Percentiles rank a stretch among this genome's conserved stretches.
Evolutionary conservation across 2,797 vertebrate species (phyloP).

Genomic region (Sylvia borin): DNA sequence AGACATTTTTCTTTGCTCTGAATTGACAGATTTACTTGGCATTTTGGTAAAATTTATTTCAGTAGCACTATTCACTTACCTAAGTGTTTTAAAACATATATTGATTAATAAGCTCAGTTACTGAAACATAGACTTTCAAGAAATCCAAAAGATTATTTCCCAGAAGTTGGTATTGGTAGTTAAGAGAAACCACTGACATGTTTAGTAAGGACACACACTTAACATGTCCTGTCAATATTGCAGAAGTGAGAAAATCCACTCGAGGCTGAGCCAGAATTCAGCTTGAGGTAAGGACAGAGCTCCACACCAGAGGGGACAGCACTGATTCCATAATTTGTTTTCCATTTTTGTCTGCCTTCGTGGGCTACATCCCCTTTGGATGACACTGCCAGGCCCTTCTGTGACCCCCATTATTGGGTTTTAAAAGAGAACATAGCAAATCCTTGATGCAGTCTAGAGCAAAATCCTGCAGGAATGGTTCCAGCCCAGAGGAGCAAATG

Average conservation of each 20-base stretch:
- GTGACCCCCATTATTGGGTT: neutral
- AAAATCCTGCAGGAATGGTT: neutral
- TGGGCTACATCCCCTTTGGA: neutral
- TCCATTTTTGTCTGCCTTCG: neutral
- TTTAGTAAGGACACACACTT: neutral
- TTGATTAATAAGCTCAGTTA: neutral
- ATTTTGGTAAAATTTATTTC: neutral
- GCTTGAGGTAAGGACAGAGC: neutral
- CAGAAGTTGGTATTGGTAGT: neutral
- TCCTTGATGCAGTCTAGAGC: neutral
- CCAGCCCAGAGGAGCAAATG: neutral
- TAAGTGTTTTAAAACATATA: neutral
- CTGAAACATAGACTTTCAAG: neutral
- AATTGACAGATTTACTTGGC: neutral
- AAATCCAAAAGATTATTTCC: neutral
- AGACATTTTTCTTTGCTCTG: neutral
- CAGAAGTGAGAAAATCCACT: neutral
- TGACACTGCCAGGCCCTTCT: neutral
- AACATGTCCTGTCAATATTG: rapidly evolving
- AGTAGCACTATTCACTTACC: neutral
- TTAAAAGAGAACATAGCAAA: neutral
- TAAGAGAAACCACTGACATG: neutral
- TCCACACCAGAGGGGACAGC: neutral
- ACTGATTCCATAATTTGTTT: neutral
- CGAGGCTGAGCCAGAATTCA: neutral